Base-by-base conservation (phyloP, 2,113 vertebrate species). In the Gobio gobio region DNA sequence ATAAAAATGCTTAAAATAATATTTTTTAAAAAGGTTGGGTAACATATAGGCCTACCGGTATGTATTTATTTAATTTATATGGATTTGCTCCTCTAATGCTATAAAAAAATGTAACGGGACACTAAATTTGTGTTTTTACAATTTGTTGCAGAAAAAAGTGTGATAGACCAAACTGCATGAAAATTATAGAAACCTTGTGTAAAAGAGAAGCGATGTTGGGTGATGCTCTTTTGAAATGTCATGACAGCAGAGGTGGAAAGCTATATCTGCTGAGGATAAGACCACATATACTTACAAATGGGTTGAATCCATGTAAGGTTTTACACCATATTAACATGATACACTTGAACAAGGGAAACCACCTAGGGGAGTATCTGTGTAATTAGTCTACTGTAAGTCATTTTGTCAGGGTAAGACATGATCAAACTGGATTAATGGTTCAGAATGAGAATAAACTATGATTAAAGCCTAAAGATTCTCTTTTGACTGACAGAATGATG, bases 301-400 rank as follows among this genome's bases (percentile, higher is more conserved):
- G 8, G 4, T 40, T 33, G 29, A 80, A 72, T 29, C 59, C 59
- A 26, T 24, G 40, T 20, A 47, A 47, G 40, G 58, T 75, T 54
- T 40, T 51, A 68, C 64, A 68, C 14, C 16, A 43, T 59, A 43
- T 59, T 59, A 79, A 36, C 77, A 24, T 10, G 40, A 33, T 51
- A 56, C 47, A 58, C 13, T 40, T 82, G 29, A 72, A 68, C 66
- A 40, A 82, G 6, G 16, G 10, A 56, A 33, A 14, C 13, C 45
- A 49, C n/a, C 49, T 22, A 40, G 10, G 29, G 49, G 16, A 81
- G 61, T 81, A 68, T 51, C 8, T 7, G 3, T 82, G 66, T 72
- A 83, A 82, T 81, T 68, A 68, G 6, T 83, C 33, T 43, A 43
- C 81, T 72, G 47, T 83, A 72, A 43, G 26, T 68, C 79, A n/a